Base-by-base conservation (phyloP, 92 coral and sea anemone genomes). In the Palythoa heliodiscus region DNA sequence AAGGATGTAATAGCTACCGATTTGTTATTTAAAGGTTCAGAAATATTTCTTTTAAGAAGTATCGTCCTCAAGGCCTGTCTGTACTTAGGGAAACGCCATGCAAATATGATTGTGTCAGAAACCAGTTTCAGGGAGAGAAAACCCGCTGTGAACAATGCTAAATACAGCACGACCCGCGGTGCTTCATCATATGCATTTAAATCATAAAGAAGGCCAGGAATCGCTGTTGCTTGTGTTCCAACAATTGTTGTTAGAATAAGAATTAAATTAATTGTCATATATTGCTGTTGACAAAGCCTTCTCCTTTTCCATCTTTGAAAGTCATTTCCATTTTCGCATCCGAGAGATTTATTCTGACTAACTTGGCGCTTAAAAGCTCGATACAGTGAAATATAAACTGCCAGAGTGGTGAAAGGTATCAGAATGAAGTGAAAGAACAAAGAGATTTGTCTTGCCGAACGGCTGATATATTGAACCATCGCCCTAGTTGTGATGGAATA, bases 191-290 rank as follows among this genome's bases (percentile, higher is more conserved):
- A 23, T 0, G 24, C 29, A 11, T 64, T 1, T 64, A 64, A 22
- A 64, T 64, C 70, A 64, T 64, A 64, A 64, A 64, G 11, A 64
- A 64, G 12, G 11, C 11, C 10, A 22, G 70, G 70, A 64, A 64
- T 22, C 29, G 29, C 29, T 4, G 70, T 22, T 1, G 70, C 70
- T 64, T 64, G 70, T 64, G 70, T 8, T 53, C 67, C n/a, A 3
- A 75, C 23, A 85, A 73, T 13, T 48, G 86, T 82, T 19, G 60
- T 81, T 37, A 71, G 17, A 37, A 71, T 10, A 10, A 47, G 16
- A 43, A 40, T 43, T 19, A 58, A 67, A 17, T 43, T 5, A 22
- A 81, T 17, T 13, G 63, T 11, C 70, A 64, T 64, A 64, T 64
- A 64, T 22, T 64, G 70, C 29, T 64, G 70, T 64, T 64, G 70